phyloP scores from a whole-genome alignment of 2,797 vertebrate genomes.

The Nyctibius grandis region DNA sequence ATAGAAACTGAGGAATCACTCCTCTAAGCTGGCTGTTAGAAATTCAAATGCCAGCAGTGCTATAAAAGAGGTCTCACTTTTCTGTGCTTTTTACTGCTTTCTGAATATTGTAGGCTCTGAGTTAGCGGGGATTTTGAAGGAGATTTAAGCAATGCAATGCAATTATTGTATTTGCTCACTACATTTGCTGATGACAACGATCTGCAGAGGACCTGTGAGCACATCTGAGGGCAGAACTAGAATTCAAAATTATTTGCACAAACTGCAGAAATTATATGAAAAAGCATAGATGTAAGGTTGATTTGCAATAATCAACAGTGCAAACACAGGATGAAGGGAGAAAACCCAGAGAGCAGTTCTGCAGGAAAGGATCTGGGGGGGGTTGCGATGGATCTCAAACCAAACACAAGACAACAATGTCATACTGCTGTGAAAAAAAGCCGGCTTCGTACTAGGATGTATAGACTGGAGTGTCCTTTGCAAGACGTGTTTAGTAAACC shows the following conservation, averaged over 20 bases:
- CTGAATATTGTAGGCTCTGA: not conserved
- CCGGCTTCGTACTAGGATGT: not conserved
- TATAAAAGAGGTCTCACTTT: not conserved
- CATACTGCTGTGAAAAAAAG: not conserved
- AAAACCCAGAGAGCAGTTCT: not conserved
- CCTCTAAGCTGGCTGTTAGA: not conserved
- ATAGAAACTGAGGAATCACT: not conserved
- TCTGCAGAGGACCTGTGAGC: not conserved
- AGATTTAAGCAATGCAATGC: not conserved
- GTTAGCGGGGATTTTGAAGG: not conserved
- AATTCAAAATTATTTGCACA: not conserved
- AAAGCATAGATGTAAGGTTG: not conserved
- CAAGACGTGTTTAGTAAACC: not conserved
- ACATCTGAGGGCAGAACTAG: not conserved
- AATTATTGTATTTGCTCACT: not conserved
- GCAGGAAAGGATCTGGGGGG: not conserved
- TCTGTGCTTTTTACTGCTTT: not conserved
- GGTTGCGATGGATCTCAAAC: not conserved
- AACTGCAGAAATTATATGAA: not conserved
- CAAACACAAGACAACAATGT: not conserved
- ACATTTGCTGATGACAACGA: not conserved
- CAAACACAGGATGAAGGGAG: not conserved
- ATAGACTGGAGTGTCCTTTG: not conserved
- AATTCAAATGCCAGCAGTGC: not conserved
- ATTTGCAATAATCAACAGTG: not conserved